A percentile compares a stretch with the other conserved stretches of the same genome.
Evolutionary conservation across 2,888 invertebrate species (phyloP).

Genomic region (Hololepta plana): DNA sequence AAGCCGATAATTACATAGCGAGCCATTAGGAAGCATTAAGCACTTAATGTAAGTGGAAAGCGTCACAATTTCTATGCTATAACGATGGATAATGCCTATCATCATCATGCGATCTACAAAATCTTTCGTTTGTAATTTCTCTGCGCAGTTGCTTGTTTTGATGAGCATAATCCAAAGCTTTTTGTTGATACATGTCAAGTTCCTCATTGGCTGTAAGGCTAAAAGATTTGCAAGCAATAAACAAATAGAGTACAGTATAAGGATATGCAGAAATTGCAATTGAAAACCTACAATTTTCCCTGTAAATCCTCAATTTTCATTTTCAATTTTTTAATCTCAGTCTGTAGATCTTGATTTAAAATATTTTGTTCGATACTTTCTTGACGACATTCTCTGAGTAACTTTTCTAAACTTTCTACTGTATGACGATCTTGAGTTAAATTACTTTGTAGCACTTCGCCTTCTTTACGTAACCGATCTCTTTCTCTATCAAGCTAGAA

Average conservation of each 20-base stretch:
- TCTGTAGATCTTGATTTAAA: constrained; percentile 43
- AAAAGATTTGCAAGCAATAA: constrained; percentile 5
- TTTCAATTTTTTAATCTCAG: constrained; percentile 39
- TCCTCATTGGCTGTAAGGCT: constrained; percentile 27
- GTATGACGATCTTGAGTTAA: constrained; percentile 28
- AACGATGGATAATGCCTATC: constrained; percentile 25
- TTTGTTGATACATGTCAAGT: constrained; percentile 31
- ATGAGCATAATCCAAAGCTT: constrained; percentile 33
- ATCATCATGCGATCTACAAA: constrained; percentile 28
- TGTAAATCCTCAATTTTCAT: constrained; percentile 33
- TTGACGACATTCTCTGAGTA: constrained; percentile 35
- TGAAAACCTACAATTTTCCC: constrained; percentile 29
- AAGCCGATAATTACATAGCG: too few species aligned
- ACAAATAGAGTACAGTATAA: constrained; percentile 5
- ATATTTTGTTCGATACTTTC: constrained; percentile 44
- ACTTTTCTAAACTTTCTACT: constrained; percentile 34
- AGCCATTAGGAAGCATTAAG: too few species aligned
- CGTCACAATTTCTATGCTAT: too few species aligned
- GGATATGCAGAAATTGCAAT: constrained; percentile 1
- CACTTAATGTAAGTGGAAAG: too few species aligned
- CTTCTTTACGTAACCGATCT: constrained; percentile 28
- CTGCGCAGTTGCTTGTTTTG: constrained; percentile 33
- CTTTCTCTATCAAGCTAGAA: constrained; percentile 33
- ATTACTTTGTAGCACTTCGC: constrained; percentile 25
- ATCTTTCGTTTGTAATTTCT: constrained; percentile 34